Evolutionary conservation across 2,113 vertebrate genomes (phyloP).

Genomic region (Rana temporaria): DNA sequence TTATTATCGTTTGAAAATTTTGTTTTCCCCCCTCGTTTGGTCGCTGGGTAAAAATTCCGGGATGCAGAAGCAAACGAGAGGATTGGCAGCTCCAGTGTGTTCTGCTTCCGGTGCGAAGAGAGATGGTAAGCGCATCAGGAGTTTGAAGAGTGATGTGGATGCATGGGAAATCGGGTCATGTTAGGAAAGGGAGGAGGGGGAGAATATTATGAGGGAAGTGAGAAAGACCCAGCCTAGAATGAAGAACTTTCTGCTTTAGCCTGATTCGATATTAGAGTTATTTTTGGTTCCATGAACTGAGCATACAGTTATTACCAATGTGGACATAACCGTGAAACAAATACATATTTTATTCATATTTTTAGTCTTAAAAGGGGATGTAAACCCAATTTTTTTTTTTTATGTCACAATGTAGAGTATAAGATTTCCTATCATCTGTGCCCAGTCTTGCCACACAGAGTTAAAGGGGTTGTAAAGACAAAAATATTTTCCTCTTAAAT

Average conservation of each 20-base stretch:
- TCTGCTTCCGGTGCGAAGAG: conserved; percentile 48
- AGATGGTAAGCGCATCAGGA: not conserved
- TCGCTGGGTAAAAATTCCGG: conserved; percentile 42
- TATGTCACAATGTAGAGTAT: too few relatives aligned
- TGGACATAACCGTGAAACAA: not conserved
- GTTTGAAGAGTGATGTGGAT: conserved; percentile 10
- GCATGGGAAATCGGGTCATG: conserved; percentile 22
- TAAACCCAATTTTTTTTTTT: too few relatives aligned
- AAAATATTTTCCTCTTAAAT: too few relatives aligned
- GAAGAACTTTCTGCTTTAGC: conserved; percentile 31
- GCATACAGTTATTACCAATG: not conserved
- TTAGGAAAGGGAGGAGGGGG: conserved; percentile 30
- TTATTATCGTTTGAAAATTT: conserved; percentile 32
- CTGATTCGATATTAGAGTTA: not conserved
- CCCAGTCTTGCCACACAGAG: too few relatives aligned
- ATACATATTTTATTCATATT: not conserved
- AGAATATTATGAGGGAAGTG: conserved; percentile 11
- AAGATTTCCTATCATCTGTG: too few relatives aligned
- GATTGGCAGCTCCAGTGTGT: conserved; percentile 52
- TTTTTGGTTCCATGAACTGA: not conserved
- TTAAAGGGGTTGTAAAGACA: too few relatives aligned
- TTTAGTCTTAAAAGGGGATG: too few relatives aligned
- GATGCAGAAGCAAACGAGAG: conserved; percentile 30
- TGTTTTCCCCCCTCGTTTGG: not conserved
- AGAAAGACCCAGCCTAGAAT: too few relatives aligned